phyloP scores from a whole-genome alignment of 2,888 invertebrate species.

The Drosophila maculinotata region DNA sequence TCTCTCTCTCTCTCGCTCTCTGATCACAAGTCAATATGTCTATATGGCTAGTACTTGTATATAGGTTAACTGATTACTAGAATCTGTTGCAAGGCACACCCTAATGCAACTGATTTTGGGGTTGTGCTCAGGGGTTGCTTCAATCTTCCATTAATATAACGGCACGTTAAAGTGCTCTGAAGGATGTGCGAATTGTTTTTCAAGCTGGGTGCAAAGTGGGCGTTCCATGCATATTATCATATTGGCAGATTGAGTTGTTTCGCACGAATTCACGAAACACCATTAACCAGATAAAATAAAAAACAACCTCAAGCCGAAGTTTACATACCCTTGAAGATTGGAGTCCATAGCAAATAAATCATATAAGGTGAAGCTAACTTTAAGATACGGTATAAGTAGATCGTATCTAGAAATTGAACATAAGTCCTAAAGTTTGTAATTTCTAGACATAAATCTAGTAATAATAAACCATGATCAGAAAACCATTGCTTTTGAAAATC shows the following conservation, averaged over 20 bases:
- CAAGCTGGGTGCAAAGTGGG: conserved; percentile 41
- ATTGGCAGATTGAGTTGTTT: conserved; percentile 50
- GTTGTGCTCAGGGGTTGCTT: conserved; percentile 30
- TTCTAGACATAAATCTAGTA: too few relatives aligned
- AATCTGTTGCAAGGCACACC: conserved; percentile 39
- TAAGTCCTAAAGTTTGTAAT: too few relatives aligned
- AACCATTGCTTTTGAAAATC: too few relatives aligned
- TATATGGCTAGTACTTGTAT: conserved; percentile 15
- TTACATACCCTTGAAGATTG: too few relatives aligned
- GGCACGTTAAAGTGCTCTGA: conserved; percentile 44
- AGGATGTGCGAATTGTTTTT: conserved; percentile 57
- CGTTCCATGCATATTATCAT: conserved; percentile 49
- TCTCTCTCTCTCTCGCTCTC: not conserved
- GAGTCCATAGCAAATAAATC: too few relatives aligned
- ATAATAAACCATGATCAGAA: too few relatives aligned
- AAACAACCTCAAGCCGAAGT: not conserved
- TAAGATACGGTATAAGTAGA: too few relatives aligned
- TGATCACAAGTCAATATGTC: conserved; percentile 19
- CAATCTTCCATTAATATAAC: conserved; percentile 36
- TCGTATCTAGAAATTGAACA: too few relatives aligned
- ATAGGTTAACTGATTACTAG: conserved; percentile 40
- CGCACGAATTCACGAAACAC: conserved; percentile 36
- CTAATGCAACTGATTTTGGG: conserved; percentile 12
- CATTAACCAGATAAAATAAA: conserved; percentile 6
- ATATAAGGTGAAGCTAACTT: too few relatives aligned